Evolutionary conservation across 2,888 invertebrate genomes (phyloP), one percentile per base, ranked within the genome.

Genomic region (Polyommatus iphigenia): DNA sequence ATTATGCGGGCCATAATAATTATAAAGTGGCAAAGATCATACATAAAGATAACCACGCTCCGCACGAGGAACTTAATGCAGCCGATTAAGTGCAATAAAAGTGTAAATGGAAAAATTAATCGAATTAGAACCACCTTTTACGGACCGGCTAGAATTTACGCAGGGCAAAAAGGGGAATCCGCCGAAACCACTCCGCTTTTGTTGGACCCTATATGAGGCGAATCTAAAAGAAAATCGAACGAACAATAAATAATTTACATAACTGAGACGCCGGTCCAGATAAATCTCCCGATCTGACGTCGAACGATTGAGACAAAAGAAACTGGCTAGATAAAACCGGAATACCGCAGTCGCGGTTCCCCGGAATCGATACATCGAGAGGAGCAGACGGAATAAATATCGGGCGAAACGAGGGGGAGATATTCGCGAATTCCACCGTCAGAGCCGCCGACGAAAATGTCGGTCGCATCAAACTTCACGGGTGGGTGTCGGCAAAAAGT

Each of bases 401-500:
- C 86, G 85, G 85, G 85, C 89, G 89, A 92, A 91, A 92, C 90
- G 90, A 83, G 87, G 83, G 84, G 84, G 82, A 88, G 87, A 88
- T 87, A 90, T 90, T 85, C 85, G 83, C 80, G 81, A 80, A 83
- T 85, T 83, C 84, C 85, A 84, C 85, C 87, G 89, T 86, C 89
- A 87, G 85, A 87, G 84, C 84, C 82, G 84, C 85, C 87, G 86
- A 86, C 85, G 81, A 85, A 88, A 86, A 90, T 89, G 88, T 87
- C 87, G 86, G 84, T 83, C 86, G 85, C 83, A 83, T 85, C 85
- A 80, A 86, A 86, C 85, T 87, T 90, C 90, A 89, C 91, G 92
- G 92, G 92, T 91, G 92, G 91, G 88, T 84, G 82, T 76, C 78
- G 76, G 82, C 85, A 92, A 93, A 92, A 92, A 92, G 80, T 81